Base-by-base conservation (phyloP, 2,888 invertebrate species). In the Lasioglossum pauxillum region DNA sequence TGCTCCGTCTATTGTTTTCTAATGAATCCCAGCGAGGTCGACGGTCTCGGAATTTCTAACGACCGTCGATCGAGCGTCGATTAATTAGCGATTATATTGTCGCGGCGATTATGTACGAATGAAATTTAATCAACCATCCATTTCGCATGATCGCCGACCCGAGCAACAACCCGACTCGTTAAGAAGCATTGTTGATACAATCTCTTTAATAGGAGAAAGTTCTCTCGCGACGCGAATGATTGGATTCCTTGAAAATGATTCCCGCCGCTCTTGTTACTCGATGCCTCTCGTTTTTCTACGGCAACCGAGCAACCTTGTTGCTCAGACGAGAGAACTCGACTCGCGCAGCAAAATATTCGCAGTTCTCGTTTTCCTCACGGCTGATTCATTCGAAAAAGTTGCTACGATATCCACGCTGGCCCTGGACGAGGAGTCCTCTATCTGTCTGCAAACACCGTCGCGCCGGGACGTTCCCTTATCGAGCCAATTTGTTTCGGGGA, bases 211-310 rank as follows among this genome's bases (percentile, higher is more conserved):
- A 69, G 38, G 69, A 69, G 69, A 69, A 69, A 69, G 69, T 69
- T 23, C 23, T 38, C 53, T n/a, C 53, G 53, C 69, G 69, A 38
- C 38, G 69, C 23, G 38, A 38, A 69, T 41, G 69, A 38, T 69
- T 38, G 12, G 35, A 69, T 69, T 69, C 38, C 69, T 69, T 69
- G 69, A 69, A 69, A 69, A 69, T 69, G 38, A 69, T 69, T 67
- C 67, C 67, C 53, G 31, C 67, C 53, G 31, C 31, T 38, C 23
- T 38, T 69, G 69, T 69, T 41, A 69, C 23, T 41, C 69, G 23
- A 41, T 12, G 23, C 35, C n/a, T 38, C n/a, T 69, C 38, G 69
- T 69, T 69, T 69, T 38, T 69, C 38, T 19, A 67, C 27, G 16
- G 53, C 2, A 23, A 12, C 69, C 38, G 14, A 23, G 67, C 38